Percentiles rank a stretch among this genome's conserved stretches.
These are phyloP conservation scores for Drosophila mojavensis DNA, from an alignment of 1,140 invertebrate genomes.

Conservation along the genomic window DNA sequence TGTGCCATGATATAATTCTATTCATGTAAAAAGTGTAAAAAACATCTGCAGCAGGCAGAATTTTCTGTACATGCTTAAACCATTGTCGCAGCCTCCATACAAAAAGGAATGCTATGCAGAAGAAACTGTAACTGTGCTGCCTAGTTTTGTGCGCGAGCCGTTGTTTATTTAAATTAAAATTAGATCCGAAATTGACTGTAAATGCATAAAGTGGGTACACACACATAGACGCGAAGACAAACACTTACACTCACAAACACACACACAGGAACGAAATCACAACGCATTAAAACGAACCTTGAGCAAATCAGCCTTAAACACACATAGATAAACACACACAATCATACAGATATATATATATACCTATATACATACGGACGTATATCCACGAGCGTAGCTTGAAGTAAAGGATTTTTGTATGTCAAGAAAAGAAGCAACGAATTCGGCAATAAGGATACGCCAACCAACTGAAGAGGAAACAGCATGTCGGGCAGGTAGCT, in stretches of 20 bases:
- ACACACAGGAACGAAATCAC: slow-evolving; percentile 67
- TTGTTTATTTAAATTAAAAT: slow-evolving; percentile 55
- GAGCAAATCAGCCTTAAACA: slow-evolving; percentile 72
- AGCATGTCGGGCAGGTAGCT: slow-evolving; percentile 23
- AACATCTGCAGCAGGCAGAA: slow-evolving; percentile 2
- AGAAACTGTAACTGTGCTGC: slow-evolving; percentile 26
- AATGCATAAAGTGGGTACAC: slow-evolving; percentile 54
- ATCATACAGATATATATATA: slow-evolving; percentile 16
- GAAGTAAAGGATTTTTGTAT: slow-evolving; percentile 62
- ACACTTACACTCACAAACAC: slow-evolving; percentile 40
- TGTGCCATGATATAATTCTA: not conserved
- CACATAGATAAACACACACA: slow-evolving; percentile 46
- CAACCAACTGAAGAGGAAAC: slow-evolving; percentile 58
- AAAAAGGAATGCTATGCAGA: not conserved
- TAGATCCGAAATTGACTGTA: slow-evolving; percentile 40
- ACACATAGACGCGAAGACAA: slow-evolving; percentile 6
- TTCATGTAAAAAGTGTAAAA: slow-evolving; percentile 15
- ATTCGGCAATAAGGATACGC: slow-evolving; percentile 70
- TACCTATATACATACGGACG: not conserved
- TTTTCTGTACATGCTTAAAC: slow-evolving; percentile 51
- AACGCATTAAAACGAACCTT: slow-evolving; percentile 74
- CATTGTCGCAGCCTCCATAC: slow-evolving; percentile 50
- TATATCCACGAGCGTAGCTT: slow-evolving; percentile 36
- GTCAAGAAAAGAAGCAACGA: slow-evolving; percentile 58
- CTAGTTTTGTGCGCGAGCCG: slow-evolving; percentile 13